Evolutionary conservation across 2,113 vertebrate species (phyloP).

Genomic region (Pseudonaja textilis): DNA sequence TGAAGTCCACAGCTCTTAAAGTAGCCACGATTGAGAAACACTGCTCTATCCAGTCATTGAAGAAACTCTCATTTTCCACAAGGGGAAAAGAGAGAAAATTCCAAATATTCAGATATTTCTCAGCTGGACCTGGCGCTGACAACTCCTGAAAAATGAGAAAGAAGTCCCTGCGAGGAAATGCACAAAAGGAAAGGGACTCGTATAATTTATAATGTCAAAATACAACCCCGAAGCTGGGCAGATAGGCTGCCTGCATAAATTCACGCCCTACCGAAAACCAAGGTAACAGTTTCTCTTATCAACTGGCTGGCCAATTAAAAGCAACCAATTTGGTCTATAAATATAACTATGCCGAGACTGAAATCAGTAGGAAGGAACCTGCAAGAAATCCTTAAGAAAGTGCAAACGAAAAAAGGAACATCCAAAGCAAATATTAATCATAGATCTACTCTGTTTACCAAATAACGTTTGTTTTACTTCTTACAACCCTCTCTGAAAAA

Average conservation of each 20-base stretch:
- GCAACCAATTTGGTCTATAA: neutral
- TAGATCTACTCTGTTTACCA: neutral
- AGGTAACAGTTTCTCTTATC: constrained; percentile 27
- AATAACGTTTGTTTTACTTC: neutral
- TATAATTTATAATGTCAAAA: neutral
- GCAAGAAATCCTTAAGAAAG: neutral
- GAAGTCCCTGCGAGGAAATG: neutral
- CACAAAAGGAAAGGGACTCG: neutral
- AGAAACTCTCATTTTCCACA: neutral
- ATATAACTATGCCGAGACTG: neutral
- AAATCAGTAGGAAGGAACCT: neutral
- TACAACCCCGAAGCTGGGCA: constrained; percentile 27
- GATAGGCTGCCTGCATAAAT: constrained; percentile 26
- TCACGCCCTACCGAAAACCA: constrained; percentile 17
- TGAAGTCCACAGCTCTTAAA: neutral
- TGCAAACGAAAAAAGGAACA: neutral
- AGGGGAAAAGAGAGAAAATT: neutral
- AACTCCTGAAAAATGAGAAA: neutral
- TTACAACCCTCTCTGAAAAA: neutral
- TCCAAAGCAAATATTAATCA: neutral
- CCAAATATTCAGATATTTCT: neutral
- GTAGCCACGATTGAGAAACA: neutral
- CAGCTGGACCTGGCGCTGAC: neutral
- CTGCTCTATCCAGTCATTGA: neutral
- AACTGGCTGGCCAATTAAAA: constrained; percentile 27